Base-by-base conservation (phyloP, 53 echinoderm and acorn worm species). In the Zoroaster sp. region DNA sequence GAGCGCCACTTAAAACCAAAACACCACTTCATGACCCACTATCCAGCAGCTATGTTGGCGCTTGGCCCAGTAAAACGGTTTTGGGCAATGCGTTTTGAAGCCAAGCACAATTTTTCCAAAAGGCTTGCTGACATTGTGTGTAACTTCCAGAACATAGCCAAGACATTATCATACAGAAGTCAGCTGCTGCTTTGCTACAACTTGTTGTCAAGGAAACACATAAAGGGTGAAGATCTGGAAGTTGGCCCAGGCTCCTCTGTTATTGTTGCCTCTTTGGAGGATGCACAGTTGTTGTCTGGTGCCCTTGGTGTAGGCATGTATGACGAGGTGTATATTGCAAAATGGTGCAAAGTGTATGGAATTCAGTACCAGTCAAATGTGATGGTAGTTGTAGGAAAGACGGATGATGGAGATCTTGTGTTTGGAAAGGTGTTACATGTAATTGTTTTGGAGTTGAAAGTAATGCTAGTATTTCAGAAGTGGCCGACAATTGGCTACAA, bases 41-140 rank as follows among this genome's bases (percentile, higher is more conserved):
- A 93, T 52, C 73, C 89, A 2, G 36, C 47, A 25, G 89, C 89
- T 6, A 89, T 93, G 5, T 52, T 35, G 17, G 40, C 34, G 3
- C 35, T 85, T 18, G 93, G 86, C 23, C 93, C 93, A 2, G 34
- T 86, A 1, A 89, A 32, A 25, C 68, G 77, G 17, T 68, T 83
- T 9, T 90, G 93, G 90, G 54, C 15, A 4, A 90, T 93, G 93
- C 12, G 93, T n/a, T 90, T 93, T 66, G 93, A 90, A 35, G 93
- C 93, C 4, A 74, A 74, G 2, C 90, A 93, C 38, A 87, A 90
- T 35, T 81, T 67, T 49, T 86, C 85, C 1, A 93, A 70, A 12
- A n/a, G 89, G n/a, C 55, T 93, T 2, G 76, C 53, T 6, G 90
- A 90, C 41, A 76, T 89, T 37, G 72, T 83, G 1, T 93, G 93